Conservation (phyloP, 2,113 vertebrate genomes). For the Natator depressus region DNA sequence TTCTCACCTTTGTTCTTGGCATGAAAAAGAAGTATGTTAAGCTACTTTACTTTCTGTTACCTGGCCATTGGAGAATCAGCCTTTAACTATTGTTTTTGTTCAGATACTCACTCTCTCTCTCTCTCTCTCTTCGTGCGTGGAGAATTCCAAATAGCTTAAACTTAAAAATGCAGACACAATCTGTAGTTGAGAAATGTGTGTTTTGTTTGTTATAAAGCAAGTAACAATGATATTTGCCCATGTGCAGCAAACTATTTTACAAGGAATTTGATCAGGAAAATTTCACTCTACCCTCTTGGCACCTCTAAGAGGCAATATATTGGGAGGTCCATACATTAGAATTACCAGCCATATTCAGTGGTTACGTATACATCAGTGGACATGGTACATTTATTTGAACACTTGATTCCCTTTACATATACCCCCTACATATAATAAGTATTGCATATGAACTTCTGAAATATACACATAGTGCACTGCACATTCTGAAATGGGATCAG, state of each 20-base stretch:
- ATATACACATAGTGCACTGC: not conserved
- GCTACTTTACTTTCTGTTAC: not conserved
- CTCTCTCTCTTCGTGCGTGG: not conserved
- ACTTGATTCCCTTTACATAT: not conserved
- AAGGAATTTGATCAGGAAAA: not conserved
- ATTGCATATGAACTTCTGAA: not conserved
- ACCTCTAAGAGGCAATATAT: not conserved
- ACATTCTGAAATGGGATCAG: not conserved
- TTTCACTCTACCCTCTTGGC: too few species aligned
- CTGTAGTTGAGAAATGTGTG: fast-evolving
- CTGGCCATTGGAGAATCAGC: not conserved
- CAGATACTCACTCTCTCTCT: not conserved
- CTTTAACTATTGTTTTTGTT: not conserved
- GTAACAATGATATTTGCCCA: not conserved
- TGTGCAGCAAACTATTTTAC: not conserved
- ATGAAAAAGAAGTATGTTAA: not conserved
- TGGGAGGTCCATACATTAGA: not conserved
- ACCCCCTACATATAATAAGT: not conserved
- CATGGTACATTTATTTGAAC: not conserved
- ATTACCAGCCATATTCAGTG: not conserved
- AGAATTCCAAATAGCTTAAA: not conserved
- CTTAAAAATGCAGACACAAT: not conserved
- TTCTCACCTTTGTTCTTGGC: not conserved
- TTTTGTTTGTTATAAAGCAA: not conserved
- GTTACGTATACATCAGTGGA: not conserved